A percentile compares a stretch with the other conserved stretches of the same genome.
Conservation (phyloP, 2,888 invertebrate species). For the Eutolmus rufibarbis region DNA sequence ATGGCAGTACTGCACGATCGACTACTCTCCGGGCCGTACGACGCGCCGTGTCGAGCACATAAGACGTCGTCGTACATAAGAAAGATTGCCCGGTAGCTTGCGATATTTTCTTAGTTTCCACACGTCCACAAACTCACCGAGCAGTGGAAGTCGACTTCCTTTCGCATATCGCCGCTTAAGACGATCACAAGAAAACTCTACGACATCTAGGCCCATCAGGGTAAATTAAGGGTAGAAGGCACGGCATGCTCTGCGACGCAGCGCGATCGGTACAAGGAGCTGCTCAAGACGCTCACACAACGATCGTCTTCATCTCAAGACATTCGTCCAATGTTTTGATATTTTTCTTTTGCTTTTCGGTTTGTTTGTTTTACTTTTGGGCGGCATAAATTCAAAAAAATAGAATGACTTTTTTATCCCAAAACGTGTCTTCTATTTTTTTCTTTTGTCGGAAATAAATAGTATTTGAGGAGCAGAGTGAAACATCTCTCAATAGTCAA, state of each 20-base stretch:
- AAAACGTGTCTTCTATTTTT: neutral
- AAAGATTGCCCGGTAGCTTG: constrained; percentile 5
- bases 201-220: neutral
- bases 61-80: neutral
- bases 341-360: neutral
- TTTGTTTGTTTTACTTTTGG: neutral
- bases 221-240: neutral
- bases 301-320: neutral
- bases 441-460: constrained; percentile 18
- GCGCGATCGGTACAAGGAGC: neutral
- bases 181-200: neutral
- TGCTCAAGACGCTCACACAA: neutral
- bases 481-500: neutral
- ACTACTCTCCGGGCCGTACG: neutral
- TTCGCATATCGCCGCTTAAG: neutral
- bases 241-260: neutral
- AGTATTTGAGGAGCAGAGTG: neutral
- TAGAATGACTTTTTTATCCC: neutral
- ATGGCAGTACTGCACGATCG: constrained; percentile 29
- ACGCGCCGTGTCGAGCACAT: neutral
- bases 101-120: neutral
- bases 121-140: neutral
- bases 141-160: neutral
- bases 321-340: neutral
- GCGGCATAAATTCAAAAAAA: neutral